Percentiles rank a stretch among this genome's conserved stretches.
Conservation (phyloP, 2,113 vertebrate genomes). For the Accipiter virgatus region DNA sequence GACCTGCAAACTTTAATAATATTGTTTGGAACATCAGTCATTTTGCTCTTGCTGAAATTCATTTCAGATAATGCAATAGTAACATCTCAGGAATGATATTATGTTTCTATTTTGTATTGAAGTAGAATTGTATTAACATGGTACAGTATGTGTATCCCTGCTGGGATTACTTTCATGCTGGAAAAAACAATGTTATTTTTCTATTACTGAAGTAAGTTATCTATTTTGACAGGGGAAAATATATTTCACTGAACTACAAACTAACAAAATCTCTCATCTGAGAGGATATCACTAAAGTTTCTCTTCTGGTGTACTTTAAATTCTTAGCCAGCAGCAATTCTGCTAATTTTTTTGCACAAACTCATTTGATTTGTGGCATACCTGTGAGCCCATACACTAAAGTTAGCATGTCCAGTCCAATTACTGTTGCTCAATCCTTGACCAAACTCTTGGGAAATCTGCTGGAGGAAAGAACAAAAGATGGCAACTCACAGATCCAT, state of each 20-base stretch:
- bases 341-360: neutral
- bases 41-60: constrained; percentile 31
- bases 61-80: constrained; percentile 45
- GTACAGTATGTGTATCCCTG: neutral
- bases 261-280: constrained; percentile 29
- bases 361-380: constrained; percentile 3
- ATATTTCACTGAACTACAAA: constrained; percentile 32
- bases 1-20: constrained; percentile 8
- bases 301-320: neutral
- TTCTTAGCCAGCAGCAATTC: neutral
- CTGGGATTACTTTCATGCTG: constrained; percentile 42
- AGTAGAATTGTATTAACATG: constrained; percentile 54
- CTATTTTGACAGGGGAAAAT: constrained; percentile 51
- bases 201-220: constrained; percentile 50
- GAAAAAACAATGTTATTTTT: constrained; percentile 57
- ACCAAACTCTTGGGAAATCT: neutral
- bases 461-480: neutral
- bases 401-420: neutral
- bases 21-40: constrained; percentile 12
- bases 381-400: neutral
- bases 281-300: neutral
- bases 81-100: constrained; percentile 45
- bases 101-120: constrained; percentile 52
- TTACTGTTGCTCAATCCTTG: neutral
- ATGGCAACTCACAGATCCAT: neutral